Evolutionary conservation across 2,113 vertebrate genomes (phyloP).

Genomic region (Salvelinus namaycush): DNA sequence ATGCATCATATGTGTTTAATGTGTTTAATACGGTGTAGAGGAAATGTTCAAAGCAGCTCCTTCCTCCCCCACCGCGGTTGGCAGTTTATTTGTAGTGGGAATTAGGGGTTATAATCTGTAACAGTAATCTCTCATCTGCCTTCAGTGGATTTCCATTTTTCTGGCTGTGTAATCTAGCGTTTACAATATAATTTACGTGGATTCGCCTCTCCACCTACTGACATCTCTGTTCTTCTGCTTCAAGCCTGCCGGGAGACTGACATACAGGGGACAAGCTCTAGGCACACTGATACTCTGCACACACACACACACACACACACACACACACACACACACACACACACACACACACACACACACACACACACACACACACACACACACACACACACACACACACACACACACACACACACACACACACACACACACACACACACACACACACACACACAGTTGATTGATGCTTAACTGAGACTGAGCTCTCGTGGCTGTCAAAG

Average conservation of each 20-base stretch:
- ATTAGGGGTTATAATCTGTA: slow-evolving; percentile 70
- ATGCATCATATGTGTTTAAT: slow-evolving; percentile 46
- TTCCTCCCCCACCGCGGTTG: slow-evolving; percentile 50
- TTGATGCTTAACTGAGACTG: slow-evolving; percentile 78
- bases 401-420: slow-evolving; percentile 41
- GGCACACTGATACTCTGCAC: slow-evolving; percentile 58
- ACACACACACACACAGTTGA: slow-evolving; percentile 58
- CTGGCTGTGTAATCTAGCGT: slow-evolving; percentile 71
- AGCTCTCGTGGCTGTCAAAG: slow-evolving; percentile 76
- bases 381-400: slow-evolving; percentile 41
- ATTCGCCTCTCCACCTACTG: slow-evolving; percentile 61
- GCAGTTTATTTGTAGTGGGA: slow-evolving; percentile 52
- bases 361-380: slow-evolving; percentile 21
- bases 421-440: slow-evolving; percentile 44
- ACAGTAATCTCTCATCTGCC: slow-evolving; percentile 64
- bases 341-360: slow-evolving; percentile 42
- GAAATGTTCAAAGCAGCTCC: slow-evolving; percentile 62
- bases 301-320: slow-evolving; percentile 22
- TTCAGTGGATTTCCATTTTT: slow-evolving; percentile 71
- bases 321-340: slow-evolving; percentile 39
- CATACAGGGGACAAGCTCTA: slow-evolving; percentile 74
- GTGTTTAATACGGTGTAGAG: slow-evolving; percentile 40
- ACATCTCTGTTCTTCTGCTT: slow-evolving; percentile 55
- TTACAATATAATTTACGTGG: slow-evolving; percentile 75
- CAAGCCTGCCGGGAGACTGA: slow-evolving; percentile 68